phyloP scores from a whole-genome alignment of 2,888 invertebrate species.

The Congeria kusceri region DNA sequence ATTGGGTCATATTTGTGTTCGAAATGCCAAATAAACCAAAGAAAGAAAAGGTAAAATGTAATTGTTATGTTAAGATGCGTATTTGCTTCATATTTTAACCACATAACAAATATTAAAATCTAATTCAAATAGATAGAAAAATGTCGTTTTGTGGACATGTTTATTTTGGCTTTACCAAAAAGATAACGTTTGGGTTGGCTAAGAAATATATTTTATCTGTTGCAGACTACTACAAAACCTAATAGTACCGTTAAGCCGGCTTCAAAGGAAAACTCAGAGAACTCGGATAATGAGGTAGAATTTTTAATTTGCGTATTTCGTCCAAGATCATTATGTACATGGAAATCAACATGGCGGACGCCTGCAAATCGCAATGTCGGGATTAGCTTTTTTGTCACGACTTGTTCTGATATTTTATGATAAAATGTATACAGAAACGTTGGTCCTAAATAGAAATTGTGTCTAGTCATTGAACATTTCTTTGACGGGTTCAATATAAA shows the following conservation, averaged over 20 bases:
- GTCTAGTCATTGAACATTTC: too few relatives aligned
- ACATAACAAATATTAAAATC: too few relatives aligned
- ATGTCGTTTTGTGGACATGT: too few relatives aligned
- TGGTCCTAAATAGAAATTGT: too few relatives aligned
- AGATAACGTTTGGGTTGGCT: too few relatives aligned
- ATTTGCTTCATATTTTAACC: too few relatives aligned
- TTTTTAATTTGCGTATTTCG: not conserved
- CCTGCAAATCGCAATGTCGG: slow-evolving; percentile 8
- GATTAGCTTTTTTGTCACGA: slow-evolving; percentile 3
- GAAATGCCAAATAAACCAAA: slow-evolving; percentile 83
- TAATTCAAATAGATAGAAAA: too few relatives aligned
- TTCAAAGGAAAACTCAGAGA: slow-evolving; percentile 79
- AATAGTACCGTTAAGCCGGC: slow-evolving; percentile 73
- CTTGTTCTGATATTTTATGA: too few relatives aligned
- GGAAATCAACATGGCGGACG: slow-evolving; percentile 78
- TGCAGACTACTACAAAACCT: slow-evolving; percentile 78
- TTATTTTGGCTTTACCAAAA: too few relatives aligned
- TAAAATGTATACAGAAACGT: too few relatives aligned
- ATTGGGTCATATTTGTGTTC: slow-evolving; percentile 60
- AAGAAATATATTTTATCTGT: slow-evolving; percentile 22
- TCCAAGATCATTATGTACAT: slow-evolving; percentile 69
- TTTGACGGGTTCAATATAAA: too few relatives aligned
- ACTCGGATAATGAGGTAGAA: slow-evolving; percentile 80
- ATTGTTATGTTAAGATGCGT: not conserved
- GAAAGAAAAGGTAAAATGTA: slow-evolving; percentile 79